Evolutionary conservation across 2,797 vertebrate genomes (phyloP), one percentile per base, ranked within the genome.

Genomic region (Hirundo rustica): DNA sequence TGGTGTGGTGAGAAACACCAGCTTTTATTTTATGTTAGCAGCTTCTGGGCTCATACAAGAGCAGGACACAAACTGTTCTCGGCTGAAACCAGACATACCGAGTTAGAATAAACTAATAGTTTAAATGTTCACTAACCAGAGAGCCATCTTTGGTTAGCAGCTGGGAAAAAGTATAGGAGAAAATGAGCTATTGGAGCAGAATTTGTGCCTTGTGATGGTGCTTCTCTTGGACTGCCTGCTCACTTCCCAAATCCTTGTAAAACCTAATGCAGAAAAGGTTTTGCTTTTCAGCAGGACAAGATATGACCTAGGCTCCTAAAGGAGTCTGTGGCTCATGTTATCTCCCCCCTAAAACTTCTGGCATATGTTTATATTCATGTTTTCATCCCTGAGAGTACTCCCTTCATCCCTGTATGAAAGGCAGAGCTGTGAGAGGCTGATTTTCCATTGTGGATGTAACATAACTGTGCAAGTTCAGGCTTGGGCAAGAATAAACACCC

Each of bases 331-430:
- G 22, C 13, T 89, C 16, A 3, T 0, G 0, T 53, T 60, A 68
- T 13, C n/a, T 70, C 20, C 13, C 15, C 20, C 3, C 21, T 34
- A n/a, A 27, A 20, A 29, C 61, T 83, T 66, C 36, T 58, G 62
- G 27, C 47, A 76, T 16, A 1, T 0, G 0, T 30, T 38, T 92
- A 0, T 74, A 30, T 65, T 54, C 45, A 27, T 29, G 21, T 81
- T 79, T 17, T 62, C 47, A 36, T 58, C 30, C 54, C 25, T 72
- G 54, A 19, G 38, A 22, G 15, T 38, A 13, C 15, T 50, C 15
- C n/a, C 60, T 51, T 17, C 9, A n/a, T 45, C 11, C 3, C 3
- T 55, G 32, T 51, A 42, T 62, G 44, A 53, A 60, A 65, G 30
- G 36, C 9, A 58, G 44, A 73, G 58, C 65, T 75, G 20, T 48